Evolutionary conservation across 2,113 vertebrate species (phyloP).

Genomic region (Ranitomeya variabilis): DNA sequence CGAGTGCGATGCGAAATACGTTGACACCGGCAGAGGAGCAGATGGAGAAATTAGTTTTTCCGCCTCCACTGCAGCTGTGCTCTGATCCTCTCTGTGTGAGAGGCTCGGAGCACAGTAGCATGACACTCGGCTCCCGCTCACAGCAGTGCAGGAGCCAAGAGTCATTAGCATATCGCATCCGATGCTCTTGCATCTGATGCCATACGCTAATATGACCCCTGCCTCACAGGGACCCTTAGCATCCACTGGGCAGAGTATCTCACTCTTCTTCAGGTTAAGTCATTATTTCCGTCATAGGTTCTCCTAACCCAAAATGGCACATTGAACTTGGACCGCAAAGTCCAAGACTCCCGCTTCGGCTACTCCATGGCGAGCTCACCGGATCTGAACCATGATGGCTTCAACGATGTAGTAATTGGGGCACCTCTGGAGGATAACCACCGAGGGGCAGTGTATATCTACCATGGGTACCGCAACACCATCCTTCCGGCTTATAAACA

Average conservation of each 20-base stretch:
- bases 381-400: constrained; percentile 88
- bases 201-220: no score
- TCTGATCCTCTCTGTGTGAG: no score
- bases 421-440: constrained; percentile 92
- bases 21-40: no score
- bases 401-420: constrained; percentile 82
- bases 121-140: no score
- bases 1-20: no score
- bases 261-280: neutral
- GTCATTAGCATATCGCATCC: no score
- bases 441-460: constrained; percentile 87
- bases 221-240: neutral
- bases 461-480: constrained; percentile 76
- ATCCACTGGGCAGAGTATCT: neutral
- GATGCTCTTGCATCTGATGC: no score
- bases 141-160: no score
- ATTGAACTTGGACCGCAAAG: constrained; percentile 73
- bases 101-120: no score
- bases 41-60: no score
- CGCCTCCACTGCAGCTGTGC: no score
- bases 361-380: constrained; percentile 81
- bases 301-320: constrained; percentile 78
- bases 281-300: constrained; percentile 61
- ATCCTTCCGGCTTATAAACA: constrained; percentile 78
- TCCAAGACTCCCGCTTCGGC: constrained; percentile 89